phyloP scores from a whole-genome alignment of 2,113 vertebrate genomes.

The Phodopus roborovskii region DNA sequence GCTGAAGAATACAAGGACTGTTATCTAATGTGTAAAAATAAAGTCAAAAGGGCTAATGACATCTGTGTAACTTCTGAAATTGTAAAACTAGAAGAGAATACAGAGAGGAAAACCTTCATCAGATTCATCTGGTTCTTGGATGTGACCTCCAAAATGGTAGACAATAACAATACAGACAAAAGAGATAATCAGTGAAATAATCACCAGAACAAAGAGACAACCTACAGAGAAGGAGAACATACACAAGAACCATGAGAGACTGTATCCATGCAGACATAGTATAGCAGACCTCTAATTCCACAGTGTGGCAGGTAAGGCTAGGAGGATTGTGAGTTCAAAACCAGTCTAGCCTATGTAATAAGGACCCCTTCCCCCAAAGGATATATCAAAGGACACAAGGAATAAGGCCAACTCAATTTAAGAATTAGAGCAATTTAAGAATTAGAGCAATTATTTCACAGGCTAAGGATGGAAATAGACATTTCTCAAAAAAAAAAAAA shows the following conservation, averaged over 20 bases:
- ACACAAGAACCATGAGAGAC: not conserved
- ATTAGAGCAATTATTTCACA: not conserved
- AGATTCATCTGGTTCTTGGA: not conserved
- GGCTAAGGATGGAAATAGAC: not conserved
- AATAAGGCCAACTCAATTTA: not conserved
- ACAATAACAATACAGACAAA: not conserved
- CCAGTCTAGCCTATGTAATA: too few species aligned
- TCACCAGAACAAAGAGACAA: not conserved
- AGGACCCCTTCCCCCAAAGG: not conserved
- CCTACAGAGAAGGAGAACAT: not conserved
- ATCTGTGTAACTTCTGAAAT: not conserved
- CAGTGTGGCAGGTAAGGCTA: not conserved
- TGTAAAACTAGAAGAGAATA: not conserved
- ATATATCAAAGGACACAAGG: not conserved
- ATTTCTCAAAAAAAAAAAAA: not conserved
- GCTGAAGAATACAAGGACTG: not conserved
- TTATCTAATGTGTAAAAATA: not conserved
- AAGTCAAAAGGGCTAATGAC: not conserved
- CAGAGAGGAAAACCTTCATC: not conserved
- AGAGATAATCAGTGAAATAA: not conserved
- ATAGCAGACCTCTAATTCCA: not conserved
- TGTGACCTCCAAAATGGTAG: not conserved
- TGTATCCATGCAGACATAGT: not conserved
- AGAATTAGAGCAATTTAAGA: not conserved
- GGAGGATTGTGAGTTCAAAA: not conserved